Evolutionary conservation across 2,888 invertebrate species (phyloP), one percentile per base, ranked within the genome.

Genomic region (Hypena proboscidalis): DNA sequence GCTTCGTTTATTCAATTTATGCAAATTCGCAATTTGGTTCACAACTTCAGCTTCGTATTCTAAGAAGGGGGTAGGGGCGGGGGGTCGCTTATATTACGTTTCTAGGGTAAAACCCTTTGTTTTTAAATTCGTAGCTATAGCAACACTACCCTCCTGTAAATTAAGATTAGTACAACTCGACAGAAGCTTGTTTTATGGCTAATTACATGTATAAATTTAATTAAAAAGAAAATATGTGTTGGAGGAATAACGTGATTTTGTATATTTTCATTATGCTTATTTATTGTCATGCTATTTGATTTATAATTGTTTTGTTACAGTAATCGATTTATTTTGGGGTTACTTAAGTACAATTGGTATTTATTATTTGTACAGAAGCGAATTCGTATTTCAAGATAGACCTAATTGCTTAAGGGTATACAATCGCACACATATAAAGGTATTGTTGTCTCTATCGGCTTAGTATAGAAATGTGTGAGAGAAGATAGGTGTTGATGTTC

Each of bases 91-190:
- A 54, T 56, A 61, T 54, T 48, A 21, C 59, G 51, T 57, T 57
- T 56, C 61, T 66, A 56, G 51, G 49, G 55, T 66, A 54, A 64
- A 40, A 47, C 47, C 75, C 77, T 77, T 74, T 80, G 72, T 74
- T 72, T 61, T 55, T 49, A 42, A 40, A 17, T 38, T 25, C 11
- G 70, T 65, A 35, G 32, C 58, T 50, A 65, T 58, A 55, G 66
- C 20, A 50, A 70, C 58, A 47, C 36, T 26, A 34, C 42, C 49
- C 55, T 50, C 40, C 36, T 54, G 40, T 44, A 38, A 46, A 40
- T 40, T 52, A 49, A 52, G 32, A 51, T 48, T 58, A 15, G 27
- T 44, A 33, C 9, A 14, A 11, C 23, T 50, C 30, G 30, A 42
- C 53, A 31, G 27, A 7, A 32, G 41, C 17, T 1, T 31, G 26